Base-by-base conservation (phyloP, 2,797 vertebrate species). In the Neoniphon sammara region DNA sequence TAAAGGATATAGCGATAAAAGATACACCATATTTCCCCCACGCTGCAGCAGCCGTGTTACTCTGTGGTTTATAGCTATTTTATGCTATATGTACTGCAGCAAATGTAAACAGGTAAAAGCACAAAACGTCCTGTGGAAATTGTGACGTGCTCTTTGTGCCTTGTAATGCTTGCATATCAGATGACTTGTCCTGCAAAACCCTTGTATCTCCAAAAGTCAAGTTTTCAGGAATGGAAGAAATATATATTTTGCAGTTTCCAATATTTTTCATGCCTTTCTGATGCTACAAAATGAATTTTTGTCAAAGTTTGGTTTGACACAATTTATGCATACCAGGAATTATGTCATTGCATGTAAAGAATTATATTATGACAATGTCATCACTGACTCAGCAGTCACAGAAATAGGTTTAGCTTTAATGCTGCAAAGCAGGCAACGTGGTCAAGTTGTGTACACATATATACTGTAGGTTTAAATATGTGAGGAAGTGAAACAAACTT, bases 331-430 rank as follows among this genome's bases (percentile, higher is more conserved):
- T 55, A 74, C 27, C 49, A 64, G 42, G 50, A 63, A 65, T 76
- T 72, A 50, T 14, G 61, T 88, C 85, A 87, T 82, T 85, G 83
- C 53, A n/a, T n/a, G n/a, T n/a, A 83, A 74, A 77, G 44, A 50
- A 39, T 57, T 49, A 30, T 53, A 36, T 54, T 70, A 52, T 54
- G 36, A 75, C 12, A 23, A 31, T 44, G 69, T 86, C 80, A 87
- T 82, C 82, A 75, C n/a, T n/a, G n/a, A n/a, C n/a, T n/a, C n/a
- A n/a, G n/a, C n/a, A n/a, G 56, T 50, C 64, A 47, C 44, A 78
- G 66, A 72, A 87, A 77, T 73, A 76, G 70, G 30, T 0, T 68
- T 59, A 20, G 46, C 60, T 81, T 58, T 64, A 75, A 66, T 46
- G 46, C 18, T 47, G 15, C 9, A 7, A 5, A 18, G 15, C 46